Evolutionary conservation across 2,888 invertebrate genomes (phyloP), one percentile per base, ranked within the genome.

Genomic region (Brachyptera risi): DNA sequence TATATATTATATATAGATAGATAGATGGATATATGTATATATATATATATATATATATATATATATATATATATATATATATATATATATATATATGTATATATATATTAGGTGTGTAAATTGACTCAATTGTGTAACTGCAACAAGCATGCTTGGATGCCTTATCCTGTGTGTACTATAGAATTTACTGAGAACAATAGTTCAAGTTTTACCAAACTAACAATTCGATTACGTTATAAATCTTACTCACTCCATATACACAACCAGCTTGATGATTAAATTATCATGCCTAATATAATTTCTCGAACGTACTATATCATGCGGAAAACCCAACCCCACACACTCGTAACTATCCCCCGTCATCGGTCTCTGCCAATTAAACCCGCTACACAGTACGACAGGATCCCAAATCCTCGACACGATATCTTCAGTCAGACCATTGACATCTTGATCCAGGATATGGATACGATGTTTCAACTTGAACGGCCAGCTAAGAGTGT

Each of bases 231-330:
- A n/a, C n/a, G n/a, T n/a, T n/a, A n/a, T n/a, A n/a, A n/a, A 31
- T 11, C 31, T 5, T 11, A 7, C 31, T 13, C 68, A 68, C 72
- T 76, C 77, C 67, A 82, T 74, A 73, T 77, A 81, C 60, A 83
- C 75, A 65, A 79, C 76, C 54, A 82, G 71, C 73, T 82, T 82
- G 67, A 83, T 73, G 65, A 81, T 71, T 56, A 82, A 69, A 59
- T 74, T 72, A 65, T 80, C 76, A 66, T 78, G 73, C 62, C 74
- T 73, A 21, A 79, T 72, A 67, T 78, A 82, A 47, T 77, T 72
- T 57, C 75, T 72, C 35, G 74, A 73, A 17, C 75, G 68, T 49
- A 83, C 71, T 2, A 77, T 78, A 61, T 76, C 75, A 61, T 78
- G 77, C 1, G 80, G 77, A 66, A 81, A 77, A 23, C 78, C 74